Percentiles rank a stretch among this genome's conserved stretches.
phyloP scores from a whole-genome alignment of 2,888 invertebrate species.

The Aradus depressus region DNA sequence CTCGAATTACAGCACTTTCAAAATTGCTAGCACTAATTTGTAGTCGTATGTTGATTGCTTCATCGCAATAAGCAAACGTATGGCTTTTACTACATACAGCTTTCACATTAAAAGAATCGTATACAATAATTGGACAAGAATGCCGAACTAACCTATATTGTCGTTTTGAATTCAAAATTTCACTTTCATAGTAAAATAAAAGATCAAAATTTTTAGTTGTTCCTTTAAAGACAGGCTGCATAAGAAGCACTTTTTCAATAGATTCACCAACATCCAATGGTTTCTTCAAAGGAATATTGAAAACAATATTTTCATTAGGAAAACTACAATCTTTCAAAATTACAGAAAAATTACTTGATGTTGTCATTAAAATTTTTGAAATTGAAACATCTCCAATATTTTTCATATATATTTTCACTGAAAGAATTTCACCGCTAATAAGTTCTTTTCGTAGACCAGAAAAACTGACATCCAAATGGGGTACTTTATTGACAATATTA shows the following conservation, averaged over 20 bases:
- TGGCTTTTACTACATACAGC: conserved; percentile 45
- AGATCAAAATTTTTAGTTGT: conserved; percentile 53
- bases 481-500: conserved; percentile 63
- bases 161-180: conserved; percentile 29
- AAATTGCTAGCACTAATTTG: conserved; percentile 24
- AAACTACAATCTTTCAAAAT: conserved; percentile 1
- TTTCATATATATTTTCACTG: conserved; percentile 52
- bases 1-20: conserved; percentile 45
- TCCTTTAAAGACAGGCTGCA: conserved; percentile 54
- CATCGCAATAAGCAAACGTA: conserved; percentile 37
- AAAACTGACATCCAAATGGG: conserved; percentile 67
- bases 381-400: conserved; percentile 58
- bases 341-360: conserved; percentile 52
- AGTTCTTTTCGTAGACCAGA: conserved; percentile 54
- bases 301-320: conserved; percentile 26
- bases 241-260: conserved; percentile 48
- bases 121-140: conserved; percentile 50
- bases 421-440: conserved; percentile 61
- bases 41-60: conserved; percentile 54
- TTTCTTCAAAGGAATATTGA: conserved; percentile 29
- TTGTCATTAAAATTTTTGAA: conserved; percentile 51
- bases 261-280: conserved; percentile 43
- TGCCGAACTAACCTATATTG: conserved; percentile 51
- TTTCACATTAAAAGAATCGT: conserved; percentile 48
- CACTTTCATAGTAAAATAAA: conserved; percentile 60